Conservation (phyloP, 2,797 vertebrate genomes). For the Sebastes taczanowskii region DNA sequence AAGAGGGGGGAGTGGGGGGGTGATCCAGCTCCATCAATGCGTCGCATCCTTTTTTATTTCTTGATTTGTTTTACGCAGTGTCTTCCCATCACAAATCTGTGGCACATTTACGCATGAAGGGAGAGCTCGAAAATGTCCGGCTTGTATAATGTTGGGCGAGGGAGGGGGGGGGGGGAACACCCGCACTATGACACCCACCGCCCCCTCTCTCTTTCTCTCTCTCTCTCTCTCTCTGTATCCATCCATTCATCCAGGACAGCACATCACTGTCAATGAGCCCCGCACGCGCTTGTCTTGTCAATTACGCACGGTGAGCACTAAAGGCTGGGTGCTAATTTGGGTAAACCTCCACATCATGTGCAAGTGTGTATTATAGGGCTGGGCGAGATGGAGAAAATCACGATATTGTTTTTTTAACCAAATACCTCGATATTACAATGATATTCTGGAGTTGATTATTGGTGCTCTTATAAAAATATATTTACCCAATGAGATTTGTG, state of each 20-base stretch:
- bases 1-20: not conserved
- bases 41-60: constrained; percentile 21
- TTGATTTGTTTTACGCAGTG: constrained; percentile 29
- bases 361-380: not conserved
- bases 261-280: constrained; percentile 16
- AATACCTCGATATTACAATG: too few relatives aligned
- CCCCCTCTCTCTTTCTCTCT: not conserved
- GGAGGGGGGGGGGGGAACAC: constrained; percentile 51
- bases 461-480: too few relatives aligned
- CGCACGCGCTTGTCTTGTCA: not conserved
- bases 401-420: too few relatives aligned
- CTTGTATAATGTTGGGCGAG: not conserved
- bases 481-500: too few relatives aligned
- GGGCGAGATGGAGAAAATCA: too few relatives aligned
- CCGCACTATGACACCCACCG: constrained; percentile 73
- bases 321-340: not conserved
- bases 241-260: constrained; percentile 5
- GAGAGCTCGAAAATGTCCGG: constrained; percentile 59
- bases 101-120: constrained; percentile 67
- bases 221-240: not conserved
- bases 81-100: constrained; percentile 72
- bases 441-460: too few relatives aligned
- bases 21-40: constrained; percentile 51
- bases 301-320: constrained; percentile 6
- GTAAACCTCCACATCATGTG: not conserved